Percentiles rank a stretch among this genome's conserved stretches.
Conservation (phyloP, 2,888 invertebrate genomes). For the Lithophane socia region DNA sequence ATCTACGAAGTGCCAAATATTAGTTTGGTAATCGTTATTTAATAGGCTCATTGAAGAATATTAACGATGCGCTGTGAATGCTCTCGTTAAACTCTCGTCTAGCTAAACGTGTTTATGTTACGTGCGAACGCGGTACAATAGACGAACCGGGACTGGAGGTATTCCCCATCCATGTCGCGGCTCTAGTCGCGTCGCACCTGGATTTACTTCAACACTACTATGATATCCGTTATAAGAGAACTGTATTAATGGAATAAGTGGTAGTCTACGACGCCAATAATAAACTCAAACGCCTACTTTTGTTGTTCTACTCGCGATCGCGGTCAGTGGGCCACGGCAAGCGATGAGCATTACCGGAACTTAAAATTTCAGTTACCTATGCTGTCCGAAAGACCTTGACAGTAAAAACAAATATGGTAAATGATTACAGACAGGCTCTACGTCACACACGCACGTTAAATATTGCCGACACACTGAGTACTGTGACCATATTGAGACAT, state of each 20-base stretch:
- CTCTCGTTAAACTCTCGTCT: conserved; percentile 47
- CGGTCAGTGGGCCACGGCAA: conserved; percentile 88
- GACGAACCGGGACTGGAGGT: conserved; percentile 39
- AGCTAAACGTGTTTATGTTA: conserved; percentile 61
- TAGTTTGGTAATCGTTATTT: conserved; percentile 42
- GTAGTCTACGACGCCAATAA: conserved; percentile 68
- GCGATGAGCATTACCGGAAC: conserved; percentile 85
- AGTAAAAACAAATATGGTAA: conserved; percentile 64
- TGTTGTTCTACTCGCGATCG: conserved; percentile 80
- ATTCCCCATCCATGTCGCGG: conserved; percentile 42
- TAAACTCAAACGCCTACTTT: conserved; percentile 76
- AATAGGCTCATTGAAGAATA: conserved; percentile 44
- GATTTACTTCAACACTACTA: conserved; percentile 46
- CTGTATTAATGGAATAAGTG: conserved; percentile 62
- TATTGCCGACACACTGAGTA: conserved; percentile 26
- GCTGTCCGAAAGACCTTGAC: conserved; percentile 76
- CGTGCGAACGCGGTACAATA: conserved; percentile 60
- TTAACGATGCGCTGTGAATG: conserved; percentile 42
- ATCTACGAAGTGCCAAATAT: conserved; percentile 34
- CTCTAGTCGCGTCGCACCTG: conserved; percentile 28
- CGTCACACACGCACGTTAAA: conserved; percentile 39
- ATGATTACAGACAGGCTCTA: conserved; percentile 44
- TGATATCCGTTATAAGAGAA: conserved; percentile 48
- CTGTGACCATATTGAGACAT: conserved; percentile 29
- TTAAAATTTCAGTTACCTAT: conserved; percentile 73